Conservation (phyloP, 2,797 vertebrate genomes). For the Sebastes variabilis region DNA sequence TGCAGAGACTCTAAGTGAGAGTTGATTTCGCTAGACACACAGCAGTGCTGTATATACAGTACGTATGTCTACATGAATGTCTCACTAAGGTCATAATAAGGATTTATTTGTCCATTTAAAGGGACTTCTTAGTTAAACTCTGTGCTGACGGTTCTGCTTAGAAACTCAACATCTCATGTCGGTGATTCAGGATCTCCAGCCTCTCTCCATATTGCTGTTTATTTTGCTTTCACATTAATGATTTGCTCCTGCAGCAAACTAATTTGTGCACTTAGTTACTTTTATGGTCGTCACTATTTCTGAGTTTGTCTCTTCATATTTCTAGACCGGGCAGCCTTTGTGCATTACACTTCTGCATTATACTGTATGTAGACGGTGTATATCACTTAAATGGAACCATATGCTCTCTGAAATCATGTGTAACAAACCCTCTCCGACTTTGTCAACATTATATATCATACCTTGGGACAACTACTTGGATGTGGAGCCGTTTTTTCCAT, state of each 20-base stretch:
- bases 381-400: conserved; percentile 1
- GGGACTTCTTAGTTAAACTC: not conserved
- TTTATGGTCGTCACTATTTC: not conserved
- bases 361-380: not conserved
- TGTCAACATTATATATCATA: not conserved
- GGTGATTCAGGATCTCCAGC: not conserved
- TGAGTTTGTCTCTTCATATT: not conserved
- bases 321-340: not conserved
- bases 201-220: not conserved
- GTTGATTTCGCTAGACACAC: conserved; percentile 8
- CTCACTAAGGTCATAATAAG: conserved; percentile 13
- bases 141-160: not conserved
- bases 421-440: not conserved
- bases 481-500: not conserved
- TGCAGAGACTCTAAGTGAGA: not conserved
- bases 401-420: not conserved
- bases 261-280: not conserved
- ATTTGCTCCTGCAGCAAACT: conserved; percentile 1
- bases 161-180: not conserved
- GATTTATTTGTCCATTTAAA: conserved; percentile 45
- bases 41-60: not conserved
- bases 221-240: conserved; percentile 32
- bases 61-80: not conserved
- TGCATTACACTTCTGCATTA: not conserved
- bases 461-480: not conserved